Base-by-base conservation (phyloP, 92 coral and sea anemone species). In the Palythoa caribaeorum region DNA sequence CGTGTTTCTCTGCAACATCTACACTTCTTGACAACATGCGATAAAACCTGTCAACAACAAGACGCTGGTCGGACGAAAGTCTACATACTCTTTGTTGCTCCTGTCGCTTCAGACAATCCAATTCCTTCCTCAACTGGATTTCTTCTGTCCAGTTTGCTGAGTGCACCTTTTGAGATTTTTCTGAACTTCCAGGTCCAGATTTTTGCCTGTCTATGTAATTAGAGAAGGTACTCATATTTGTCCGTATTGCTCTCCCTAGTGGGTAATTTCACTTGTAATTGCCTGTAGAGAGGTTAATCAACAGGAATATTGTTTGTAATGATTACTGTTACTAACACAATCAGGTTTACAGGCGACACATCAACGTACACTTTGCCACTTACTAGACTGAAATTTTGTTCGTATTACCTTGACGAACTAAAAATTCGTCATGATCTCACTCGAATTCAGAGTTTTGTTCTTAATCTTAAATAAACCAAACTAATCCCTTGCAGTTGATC, bases 91-190 rank as follows among this genome's bases (percentile, higher is more conserved):
- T 92, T 73, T 92, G 95, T n/a, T 87, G 92, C 80, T 97, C 98
- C 52, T 97, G 99, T 87, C 80, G 94, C 77, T 86, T 80, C 38
- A 97, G 87, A 71, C 97, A 96, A 21, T 92, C 92, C 14, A 97
- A 75, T 76, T 94, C 98, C 55, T 97, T 97, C 65, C 89, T 85
- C 52, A 97, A 92, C 73, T 92, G 98, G 5, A 95, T 93, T 90
- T 97, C 98, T 89, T 97, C 99, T 88, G 94, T 97, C 99, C 99
- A 97, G 86, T 97, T 97, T 0, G 99, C 99, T 5, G 98, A 97
- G 86, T 97, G 98, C 40, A 97, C 99, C 80, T 94, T 97, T 78
- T 97, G 99, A 28, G 98, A 95, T 90, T 97, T 97, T 78, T 97
- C 99, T 12, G 99, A 97, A 73, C 96, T 97, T 9, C 99, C 99